Base-by-base conservation (phyloP, 2,113 vertebrate genomes). In the Sceloporus undulatus region DNA sequence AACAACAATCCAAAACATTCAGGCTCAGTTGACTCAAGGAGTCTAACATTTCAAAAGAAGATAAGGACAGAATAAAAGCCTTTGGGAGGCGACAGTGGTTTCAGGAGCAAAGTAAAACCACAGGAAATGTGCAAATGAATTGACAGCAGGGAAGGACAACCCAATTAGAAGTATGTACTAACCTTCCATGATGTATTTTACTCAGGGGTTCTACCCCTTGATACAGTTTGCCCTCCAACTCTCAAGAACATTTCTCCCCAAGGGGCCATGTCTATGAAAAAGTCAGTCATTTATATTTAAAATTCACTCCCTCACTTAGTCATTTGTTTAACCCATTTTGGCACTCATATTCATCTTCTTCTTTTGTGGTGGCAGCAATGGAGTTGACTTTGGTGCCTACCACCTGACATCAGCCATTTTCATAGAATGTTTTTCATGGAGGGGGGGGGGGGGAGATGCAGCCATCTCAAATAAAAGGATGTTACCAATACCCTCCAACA, bases 11-110 rank as follows among this genome's bases (percentile, higher is more conserved):
- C 70, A 48, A 56, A 86, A 79, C 85, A 86, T 71, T 56, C 10
- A 29, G 76, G 59, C 66, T 79, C 66, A 25, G 62, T 86, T 79
- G 76, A 86, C 77, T 86, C 76, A 86, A 79, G 48, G 85, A 79
- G 85, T 54, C 70, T 86, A 86, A 86, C 76, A 79, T 71, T 86
- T 52, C 85, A 56, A n/a, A 79, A 79, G 73, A 34, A 42, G 85
- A 86, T 79, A 79, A 86, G 85, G 59, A 34, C 4, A 27, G 48
- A 70, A 66, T 40, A 86, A 79, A 79, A 79, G 29, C 13, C 9
- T 40, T 62, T 86, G 65, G 65, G n/a, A 79, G 52, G 48, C 14
- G 54, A 86, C 76, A 71, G 54, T 71, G 42, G 77, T 71, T 10
- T 86, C 42, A 48, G 77, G 65, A 79, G 29, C 62, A 38, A 71